Percentiles rank a stretch among this genome's conserved stretches.
These are phyloP conservation scores for Goniozus legneri DNA, from an alignment of 1,140 invertebrate species.

Conservation along the genomic window DNA sequence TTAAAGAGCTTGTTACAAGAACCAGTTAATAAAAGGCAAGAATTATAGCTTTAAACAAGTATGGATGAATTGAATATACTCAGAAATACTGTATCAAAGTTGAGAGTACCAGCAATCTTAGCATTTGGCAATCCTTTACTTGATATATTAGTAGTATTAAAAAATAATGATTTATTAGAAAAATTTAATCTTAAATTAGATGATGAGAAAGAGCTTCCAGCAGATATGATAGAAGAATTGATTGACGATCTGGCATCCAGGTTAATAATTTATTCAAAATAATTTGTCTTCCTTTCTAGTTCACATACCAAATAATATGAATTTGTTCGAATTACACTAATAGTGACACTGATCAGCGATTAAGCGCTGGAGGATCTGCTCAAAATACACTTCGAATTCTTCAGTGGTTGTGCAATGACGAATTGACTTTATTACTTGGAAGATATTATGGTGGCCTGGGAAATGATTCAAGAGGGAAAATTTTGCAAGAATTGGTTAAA, in stretches of 20 bases:
- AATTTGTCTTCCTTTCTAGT: constrained; percentile 12
- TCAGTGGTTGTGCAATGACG: constrained; percentile 51
- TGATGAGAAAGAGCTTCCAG: constrained; percentile 50
- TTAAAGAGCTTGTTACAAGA: too few species aligned
- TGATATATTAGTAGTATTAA: constrained; percentile 58
- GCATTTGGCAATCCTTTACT: constrained; percentile 66
- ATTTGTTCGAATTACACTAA: constrained; percentile 23
- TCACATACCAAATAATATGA: background rate
- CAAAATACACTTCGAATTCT: constrained; percentile 56
- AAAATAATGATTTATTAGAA: constrained; percentile 52
- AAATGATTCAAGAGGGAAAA: constrained; percentile 46
- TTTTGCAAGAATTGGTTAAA: constrained; percentile 43
- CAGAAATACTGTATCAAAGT: constrained; percentile 16
- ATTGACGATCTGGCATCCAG: constrained; percentile 31
- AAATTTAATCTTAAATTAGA: constrained; percentile 58
- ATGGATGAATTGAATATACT: too few species aligned
- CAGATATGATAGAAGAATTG: constrained; percentile 39
- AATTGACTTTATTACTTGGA: constrained; percentile 27
- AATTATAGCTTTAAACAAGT: too few species aligned
- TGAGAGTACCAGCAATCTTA: constrained; percentile 34
- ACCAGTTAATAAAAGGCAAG: too few species aligned
- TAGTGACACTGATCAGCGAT: too few species aligned
- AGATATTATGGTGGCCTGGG: constrained; percentile 53
- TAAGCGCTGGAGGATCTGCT: constrained; percentile 52
- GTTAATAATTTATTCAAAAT: constrained; percentile 25